Conservation (phyloP, 2,113 vertebrate species). For the Excalfactoria chinensis region DNA sequence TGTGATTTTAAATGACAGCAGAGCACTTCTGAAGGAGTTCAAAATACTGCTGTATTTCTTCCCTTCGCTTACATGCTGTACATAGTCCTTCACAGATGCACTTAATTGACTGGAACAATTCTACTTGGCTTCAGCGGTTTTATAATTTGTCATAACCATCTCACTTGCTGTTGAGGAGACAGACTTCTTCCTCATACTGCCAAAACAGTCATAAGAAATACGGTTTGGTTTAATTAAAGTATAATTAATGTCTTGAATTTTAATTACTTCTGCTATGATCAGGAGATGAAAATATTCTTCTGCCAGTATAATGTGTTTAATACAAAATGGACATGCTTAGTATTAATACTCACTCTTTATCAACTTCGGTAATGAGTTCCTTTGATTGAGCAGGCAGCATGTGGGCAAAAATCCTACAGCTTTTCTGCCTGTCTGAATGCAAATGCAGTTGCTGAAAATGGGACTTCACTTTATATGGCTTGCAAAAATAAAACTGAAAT, state of each 20-base stretch:
- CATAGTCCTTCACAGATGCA: not conserved
- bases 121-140: slow-evolving; percentile 46
- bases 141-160: slow-evolving; percentile 37
- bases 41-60: not conserved
- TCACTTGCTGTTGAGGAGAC: not conserved
- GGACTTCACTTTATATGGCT: not conserved
- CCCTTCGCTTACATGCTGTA: not conserved
- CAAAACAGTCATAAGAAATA: slow-evolving; percentile 45
- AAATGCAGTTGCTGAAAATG: not conserved
- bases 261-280: slow-evolving; percentile 56
- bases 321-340: slow-evolving; percentile 5
- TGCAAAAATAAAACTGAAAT: slow-evolving; percentile 2
- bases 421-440: not conserved
- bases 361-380: slow-evolving; percentile 39
- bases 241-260: slow-evolving; percentile 52
- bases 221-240: slow-evolving; percentile 36
- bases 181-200: slow-evolving; percentile 17
- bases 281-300: slow-evolving; percentile 52
- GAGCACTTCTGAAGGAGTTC: not conserved
- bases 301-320: slow-evolving; percentile 17
- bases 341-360: slow-evolving; percentile 27
- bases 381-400: slow-evolving; percentile 30
- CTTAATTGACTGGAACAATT: slow-evolving; percentile 53
- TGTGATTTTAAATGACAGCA: not conserved
- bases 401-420: not conserved